These are phyloP conservation scores for Drosophila persimilis DNA, from an alignment of 1,140 invertebrate species.

Conservation along the genomic window DNA sequence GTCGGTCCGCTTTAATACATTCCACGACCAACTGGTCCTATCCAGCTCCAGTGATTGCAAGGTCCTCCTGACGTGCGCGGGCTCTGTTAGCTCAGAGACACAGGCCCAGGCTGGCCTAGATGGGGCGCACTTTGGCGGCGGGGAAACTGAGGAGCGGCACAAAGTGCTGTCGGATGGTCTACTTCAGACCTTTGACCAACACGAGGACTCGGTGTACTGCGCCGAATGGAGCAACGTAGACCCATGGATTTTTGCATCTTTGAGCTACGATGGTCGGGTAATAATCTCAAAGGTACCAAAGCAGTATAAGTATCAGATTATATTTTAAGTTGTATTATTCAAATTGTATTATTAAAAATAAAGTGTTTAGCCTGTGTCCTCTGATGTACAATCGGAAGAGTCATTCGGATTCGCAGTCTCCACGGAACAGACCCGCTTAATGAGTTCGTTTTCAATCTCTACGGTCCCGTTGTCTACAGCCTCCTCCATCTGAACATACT, in stretches of 20 bases:
- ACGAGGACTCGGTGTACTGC: constrained; percentile 99
- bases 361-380: constrained; percentile 67
- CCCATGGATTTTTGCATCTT: constrained; percentile 98
- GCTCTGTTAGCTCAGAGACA: constrained; percentile 93
- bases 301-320: constrained; percentile 95
- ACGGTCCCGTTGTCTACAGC: constrained; percentile 75
- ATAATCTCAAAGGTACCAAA: constrained; percentile 96
- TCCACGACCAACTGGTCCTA: constrained; percentile 98
- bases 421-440: constrained; percentile 77
- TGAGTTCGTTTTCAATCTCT: constrained; percentile 78
- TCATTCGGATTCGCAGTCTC: constrained; percentile 81
- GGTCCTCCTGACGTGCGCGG: constrained; percentile 93
- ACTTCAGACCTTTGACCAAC: constrained; percentile 95
- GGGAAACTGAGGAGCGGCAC: constrained; percentile 85
- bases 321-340: constrained; percentile 84
- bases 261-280: constrained; percentile 97
- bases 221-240: constrained; percentile 98
- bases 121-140: constrained; percentile 13
- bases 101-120: constrained; percentile 22
- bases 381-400: constrained; percentile 81
- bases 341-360: background rate
- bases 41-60: constrained; percentile 97
- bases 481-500: constrained; percentile 82
- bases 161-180: constrained; percentile 84
- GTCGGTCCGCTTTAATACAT: constrained; percentile 96